Evolutionary conservation across 2,888 invertebrate genomes (phyloP).

Genomic region (Phania funesta): DNA sequence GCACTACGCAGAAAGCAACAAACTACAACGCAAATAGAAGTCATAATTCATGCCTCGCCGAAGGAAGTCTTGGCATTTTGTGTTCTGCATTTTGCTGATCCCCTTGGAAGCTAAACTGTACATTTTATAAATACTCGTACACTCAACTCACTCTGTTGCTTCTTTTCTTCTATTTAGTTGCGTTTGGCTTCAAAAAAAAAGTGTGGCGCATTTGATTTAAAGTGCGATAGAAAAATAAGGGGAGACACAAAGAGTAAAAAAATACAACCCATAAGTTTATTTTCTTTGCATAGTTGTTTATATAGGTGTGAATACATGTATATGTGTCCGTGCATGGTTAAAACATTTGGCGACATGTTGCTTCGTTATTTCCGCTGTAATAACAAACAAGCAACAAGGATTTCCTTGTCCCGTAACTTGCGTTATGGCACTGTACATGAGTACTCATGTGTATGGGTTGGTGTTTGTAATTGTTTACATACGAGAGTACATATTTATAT

Average conservation of each 20-base stretch:
- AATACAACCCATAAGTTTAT: slow-evolving; percentile 22
- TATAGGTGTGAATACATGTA: neutral
- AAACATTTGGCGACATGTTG: slow-evolving; percentile 60
- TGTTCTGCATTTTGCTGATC: slow-evolving; percentile 31
- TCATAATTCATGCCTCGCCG: slow-evolving; percentile 60
- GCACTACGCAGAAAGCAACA: slow-evolving; percentile 51
- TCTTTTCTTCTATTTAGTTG: slow-evolving; percentile 25
- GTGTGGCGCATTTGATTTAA: slow-evolving; percentile 38
- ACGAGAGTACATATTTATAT: neutral
- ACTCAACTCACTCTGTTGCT: slow-evolving; percentile 53
- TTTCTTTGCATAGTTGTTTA: neutral
- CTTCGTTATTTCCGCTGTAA: slow-evolving; percentile 45
- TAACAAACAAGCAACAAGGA: slow-evolving; percentile 48
- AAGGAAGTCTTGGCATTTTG: slow-evolving; percentile 43
- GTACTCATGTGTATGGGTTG: neutral
- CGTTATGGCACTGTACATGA: neutral
- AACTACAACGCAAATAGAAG: slow-evolving; percentile 60
- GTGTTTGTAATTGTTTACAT: neutral
- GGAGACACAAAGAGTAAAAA: slow-evolving; percentile 8
- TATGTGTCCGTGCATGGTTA: slow-evolving; percentile 8
- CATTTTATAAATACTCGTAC: slow-evolving; percentile 8
- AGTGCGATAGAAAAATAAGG: slow-evolving; percentile 6
- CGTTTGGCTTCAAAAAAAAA: slow-evolving; percentile 9
- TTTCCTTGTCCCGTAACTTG: slow-evolving; percentile 26
- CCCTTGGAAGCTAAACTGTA: slow-evolving; percentile 59